phyloP scores from a whole-genome alignment of 2,888 invertebrate species.

The Gisinianus flammeolus region DNA sequence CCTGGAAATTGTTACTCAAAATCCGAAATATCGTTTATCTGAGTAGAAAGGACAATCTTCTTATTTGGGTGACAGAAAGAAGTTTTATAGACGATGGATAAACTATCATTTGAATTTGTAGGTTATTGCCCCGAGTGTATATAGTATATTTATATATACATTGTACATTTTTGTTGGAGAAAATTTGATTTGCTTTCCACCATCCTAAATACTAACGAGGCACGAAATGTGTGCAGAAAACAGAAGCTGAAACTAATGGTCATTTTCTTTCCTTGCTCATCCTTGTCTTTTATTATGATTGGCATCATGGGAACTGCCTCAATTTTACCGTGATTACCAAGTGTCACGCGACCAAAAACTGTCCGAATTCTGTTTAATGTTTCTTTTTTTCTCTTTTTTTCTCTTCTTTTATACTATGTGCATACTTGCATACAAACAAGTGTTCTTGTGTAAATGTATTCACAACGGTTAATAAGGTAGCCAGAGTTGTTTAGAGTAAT shows the following conservation, averaged over 20 bases:
- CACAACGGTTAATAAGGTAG: no score
- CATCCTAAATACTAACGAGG: not conserved
- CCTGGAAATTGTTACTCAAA: no score
- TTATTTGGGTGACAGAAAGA: no score
- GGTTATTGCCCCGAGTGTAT: not conserved
- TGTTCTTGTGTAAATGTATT: no score
- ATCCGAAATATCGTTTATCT: no score
- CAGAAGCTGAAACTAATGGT: not conserved
- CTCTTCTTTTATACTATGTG: not conserved
- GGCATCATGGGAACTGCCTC: conserved; percentile 20
- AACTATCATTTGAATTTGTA: not conserved
- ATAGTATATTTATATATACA: not conserved
- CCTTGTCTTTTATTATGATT: conserved; percentile 25
- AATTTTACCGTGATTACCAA: conserved; percentile 1
- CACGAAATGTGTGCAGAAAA: not conserved
- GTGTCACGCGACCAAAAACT: conserved; percentile 17
- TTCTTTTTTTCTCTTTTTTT: not conserved
- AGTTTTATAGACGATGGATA: no score
- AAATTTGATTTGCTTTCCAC: not conserved
- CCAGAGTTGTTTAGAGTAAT: no score
- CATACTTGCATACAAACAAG: not conserved
- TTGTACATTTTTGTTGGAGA: not conserved
- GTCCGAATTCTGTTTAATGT: conserved; percentile 14
- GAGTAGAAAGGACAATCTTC: no score
- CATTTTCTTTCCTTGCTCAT: not conserved